Percentiles rank a stretch among this genome's conserved stretches.
Evolutionary conservation across 2,797 vertebrate species (phyloP).

Genomic region (Gouania willdenowi): DNA sequence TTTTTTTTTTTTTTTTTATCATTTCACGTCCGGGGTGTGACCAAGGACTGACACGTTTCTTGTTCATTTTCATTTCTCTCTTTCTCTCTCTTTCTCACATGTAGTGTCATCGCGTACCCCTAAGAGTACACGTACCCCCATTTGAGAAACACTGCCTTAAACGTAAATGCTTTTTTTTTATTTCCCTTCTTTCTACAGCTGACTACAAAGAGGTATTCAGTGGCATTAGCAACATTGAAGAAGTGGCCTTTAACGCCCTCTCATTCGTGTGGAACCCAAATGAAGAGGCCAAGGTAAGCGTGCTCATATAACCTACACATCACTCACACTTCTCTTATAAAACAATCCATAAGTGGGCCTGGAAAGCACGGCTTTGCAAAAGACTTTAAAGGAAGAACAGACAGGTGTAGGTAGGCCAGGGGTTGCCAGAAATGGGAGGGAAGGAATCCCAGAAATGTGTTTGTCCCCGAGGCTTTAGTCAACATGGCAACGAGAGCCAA

Average conservation of each 20-base stretch:
- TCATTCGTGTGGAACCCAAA: constrained; percentile 94
- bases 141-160: no score
- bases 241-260: constrained; percentile 92
- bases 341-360: no score
- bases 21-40: no score
- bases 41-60: no score
- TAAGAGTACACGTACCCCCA: no score
- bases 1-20: no score
- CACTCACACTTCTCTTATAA: no score
- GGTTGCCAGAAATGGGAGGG: constrained; percentile 58
- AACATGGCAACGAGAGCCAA: constrained; percentile 49
- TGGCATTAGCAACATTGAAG: constrained; percentile 89
- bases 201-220: constrained; percentile 97
- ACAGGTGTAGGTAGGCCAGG: constrained; percentile 36
- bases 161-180: no score
- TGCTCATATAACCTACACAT: not conserved
- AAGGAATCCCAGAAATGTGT: constrained; percentile 82
- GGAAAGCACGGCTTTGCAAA: constrained; percentile 13
- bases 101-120: no score
- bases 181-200: constrained; percentile 66
- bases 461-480: constrained; percentile 70
- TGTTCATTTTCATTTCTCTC: no score
- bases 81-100: no score
- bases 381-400: constrained; percentile 18
- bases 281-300: constrained; percentile 92